Conservation (phyloP, 1,140 invertebrate species). For the Ceratosolen fusciceps region DNA sequence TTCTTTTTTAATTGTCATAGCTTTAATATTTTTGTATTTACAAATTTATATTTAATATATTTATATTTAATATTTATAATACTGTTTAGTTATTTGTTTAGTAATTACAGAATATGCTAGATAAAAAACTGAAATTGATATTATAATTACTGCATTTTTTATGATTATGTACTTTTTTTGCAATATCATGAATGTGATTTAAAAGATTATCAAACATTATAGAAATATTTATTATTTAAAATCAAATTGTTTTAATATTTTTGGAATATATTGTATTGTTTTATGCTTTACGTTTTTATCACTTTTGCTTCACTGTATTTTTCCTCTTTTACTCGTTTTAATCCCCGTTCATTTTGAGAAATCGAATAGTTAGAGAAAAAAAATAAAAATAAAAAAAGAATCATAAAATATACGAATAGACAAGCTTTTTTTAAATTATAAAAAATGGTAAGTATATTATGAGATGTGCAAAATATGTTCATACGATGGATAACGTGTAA, state of each 20-base stretch:
- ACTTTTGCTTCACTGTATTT: background rate
- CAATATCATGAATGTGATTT: constrained; percentile 1
- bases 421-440: background rate
- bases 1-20: no score
- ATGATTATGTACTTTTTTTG: background rate
- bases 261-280: background rate
- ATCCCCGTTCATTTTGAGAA: constrained; percentile 39
- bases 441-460: background rate
- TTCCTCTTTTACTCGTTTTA: constrained; percentile 34
- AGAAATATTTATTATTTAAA: background rate
- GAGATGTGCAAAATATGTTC: background rate
- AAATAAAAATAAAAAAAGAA: no score
- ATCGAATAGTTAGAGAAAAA: background rate
- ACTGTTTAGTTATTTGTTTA: constrained; percentile 7
- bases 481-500: constrained; percentile 34
- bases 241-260: background rate
- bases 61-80: constrained; percentile 19
- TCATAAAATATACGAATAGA: background rate
- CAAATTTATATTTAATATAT: constrained; percentile 32
- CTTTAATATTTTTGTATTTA: constrained; percentile 38
- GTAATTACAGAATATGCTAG: constrained; percentile 16
- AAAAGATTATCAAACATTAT: background rate
- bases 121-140: constrained; percentile 33
- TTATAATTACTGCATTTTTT: background rate
- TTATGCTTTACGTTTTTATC: background rate